Conservation (phyloP, 2,113 vertebrate genomes). For the Piliocolobus tephrosceles region DNA sequence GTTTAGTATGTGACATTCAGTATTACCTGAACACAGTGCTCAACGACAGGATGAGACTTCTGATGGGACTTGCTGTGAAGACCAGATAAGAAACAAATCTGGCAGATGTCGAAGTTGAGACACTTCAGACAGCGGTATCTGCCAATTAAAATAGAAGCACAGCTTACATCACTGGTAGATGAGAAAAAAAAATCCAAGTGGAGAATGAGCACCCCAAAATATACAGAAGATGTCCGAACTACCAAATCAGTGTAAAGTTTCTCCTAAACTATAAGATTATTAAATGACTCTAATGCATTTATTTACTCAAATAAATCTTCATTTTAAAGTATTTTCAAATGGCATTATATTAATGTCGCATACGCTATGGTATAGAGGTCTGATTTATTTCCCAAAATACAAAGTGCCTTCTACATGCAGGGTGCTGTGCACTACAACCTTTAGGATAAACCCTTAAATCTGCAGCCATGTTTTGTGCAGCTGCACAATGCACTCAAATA, state of each 20-base stretch:
- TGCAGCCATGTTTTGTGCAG: background rate
- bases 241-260: background rate
- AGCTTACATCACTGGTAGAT: background rate
- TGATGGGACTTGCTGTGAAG: slow-evolving; percentile 85
- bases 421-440: background rate
- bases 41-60: slow-evolving; percentile 84
- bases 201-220: background rate
- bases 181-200: background rate
- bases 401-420: background rate
- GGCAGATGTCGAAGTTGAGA: slow-evolving; percentile 90
- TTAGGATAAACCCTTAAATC: background rate
- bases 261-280: background rate
- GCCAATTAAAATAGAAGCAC: background rate
- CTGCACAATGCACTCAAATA: background rate
- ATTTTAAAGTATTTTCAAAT: background rate
- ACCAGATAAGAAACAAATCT: slow-evolving; percentile 88
- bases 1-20: background rate
- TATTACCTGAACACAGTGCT: slow-evolving; percentile 87
- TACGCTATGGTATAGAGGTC: background rate
- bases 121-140: slow-evolving; percentile 92
- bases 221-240: background rate
- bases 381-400: background rate
- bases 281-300: background rate
- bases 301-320: background rate
- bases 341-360: background rate